These are phyloP conservation scores for Heteronetta atricapilla DNA, from an alignment of 2,113 vertebrate genomes.

Conservation along the genomic window DNA sequence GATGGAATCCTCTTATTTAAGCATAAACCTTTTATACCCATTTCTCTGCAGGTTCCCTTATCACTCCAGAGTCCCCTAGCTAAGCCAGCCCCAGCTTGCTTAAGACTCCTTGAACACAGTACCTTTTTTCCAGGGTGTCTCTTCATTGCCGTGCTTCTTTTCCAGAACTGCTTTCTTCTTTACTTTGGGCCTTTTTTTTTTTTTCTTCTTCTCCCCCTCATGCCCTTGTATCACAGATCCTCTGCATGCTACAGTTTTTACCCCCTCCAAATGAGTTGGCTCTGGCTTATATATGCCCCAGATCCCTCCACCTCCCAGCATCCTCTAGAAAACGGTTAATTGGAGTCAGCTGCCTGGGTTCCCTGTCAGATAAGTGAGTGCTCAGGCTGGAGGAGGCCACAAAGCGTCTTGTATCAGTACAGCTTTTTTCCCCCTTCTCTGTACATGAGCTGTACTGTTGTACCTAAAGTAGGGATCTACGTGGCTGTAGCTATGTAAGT, in stretches of 20 bases:
- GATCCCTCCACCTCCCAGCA: not conserved
- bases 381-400: not conserved
- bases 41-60: not conserved
- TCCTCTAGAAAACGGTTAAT: not conserved
- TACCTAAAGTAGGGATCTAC: not conserved
- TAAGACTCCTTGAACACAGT: conserved; percentile 18
- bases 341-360: conserved; percentile 18
- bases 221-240: not conserved
- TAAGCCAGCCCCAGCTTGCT: not conserved
- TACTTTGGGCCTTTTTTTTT: not conserved
- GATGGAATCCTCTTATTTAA: conserved; percentile 13
- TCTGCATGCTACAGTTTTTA: not conserved
- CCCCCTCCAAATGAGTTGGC: not conserved
- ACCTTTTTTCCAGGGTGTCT: not conserved
- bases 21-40: not conserved
- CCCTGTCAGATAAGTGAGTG: not conserved
- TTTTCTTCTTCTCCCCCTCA: not conserved
- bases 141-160: not conserved
- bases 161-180: not conserved
- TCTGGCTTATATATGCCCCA: not conserved
- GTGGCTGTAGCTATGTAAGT: not conserved
- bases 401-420: not conserved
- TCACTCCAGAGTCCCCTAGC: conserved; percentile 19
- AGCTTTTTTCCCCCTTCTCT: not conserved
- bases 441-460: not conserved